These are phyloP conservation scores for Porphyrio hochstetteri DNA, from an alignment of 2,113 vertebrate genomes.

Conservation along the genomic window DNA sequence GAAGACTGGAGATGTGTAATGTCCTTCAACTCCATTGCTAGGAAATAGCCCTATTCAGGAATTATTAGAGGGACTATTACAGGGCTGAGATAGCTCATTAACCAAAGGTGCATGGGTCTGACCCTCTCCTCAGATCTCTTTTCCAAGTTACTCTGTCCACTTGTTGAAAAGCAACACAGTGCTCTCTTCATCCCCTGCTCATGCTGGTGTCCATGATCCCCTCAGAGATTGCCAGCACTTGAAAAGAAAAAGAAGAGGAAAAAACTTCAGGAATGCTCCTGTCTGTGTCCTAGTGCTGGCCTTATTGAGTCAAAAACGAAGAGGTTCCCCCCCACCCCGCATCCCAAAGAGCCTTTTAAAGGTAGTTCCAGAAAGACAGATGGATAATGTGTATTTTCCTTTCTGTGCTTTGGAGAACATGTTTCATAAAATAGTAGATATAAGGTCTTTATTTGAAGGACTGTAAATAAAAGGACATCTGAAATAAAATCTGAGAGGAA, in stretches of 20 bases:
- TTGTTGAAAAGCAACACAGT: not conserved
- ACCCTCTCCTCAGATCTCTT: not conserved
- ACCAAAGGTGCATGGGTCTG: not conserved
- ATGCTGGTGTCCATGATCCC: not conserved
- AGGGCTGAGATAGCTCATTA: not conserved
- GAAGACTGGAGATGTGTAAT: not conserved
- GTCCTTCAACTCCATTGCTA: not conserved
- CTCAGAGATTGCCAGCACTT: not conserved
- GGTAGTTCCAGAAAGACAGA: not conserved
- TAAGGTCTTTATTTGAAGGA: not conserved
- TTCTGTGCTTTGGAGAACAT: not conserved
- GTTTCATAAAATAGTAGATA: not conserved
- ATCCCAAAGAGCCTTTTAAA: not conserved
- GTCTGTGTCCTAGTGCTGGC: not conserved
- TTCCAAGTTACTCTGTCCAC: not conserved
- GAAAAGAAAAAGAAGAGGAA: not conserved
- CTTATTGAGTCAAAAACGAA: not conserved
- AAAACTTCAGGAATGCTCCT: not conserved
- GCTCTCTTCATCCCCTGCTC: not conserved
- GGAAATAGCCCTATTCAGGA: not conserved
- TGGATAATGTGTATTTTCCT: not conserved
- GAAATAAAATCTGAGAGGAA: not conserved
- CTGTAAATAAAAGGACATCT: not conserved
- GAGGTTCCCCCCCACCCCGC: not conserved
- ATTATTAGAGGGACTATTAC: not conserved